phyloP scores from a whole-genome alignment of 2,888 invertebrate species.

The Cephus pygmeus region DNA sequence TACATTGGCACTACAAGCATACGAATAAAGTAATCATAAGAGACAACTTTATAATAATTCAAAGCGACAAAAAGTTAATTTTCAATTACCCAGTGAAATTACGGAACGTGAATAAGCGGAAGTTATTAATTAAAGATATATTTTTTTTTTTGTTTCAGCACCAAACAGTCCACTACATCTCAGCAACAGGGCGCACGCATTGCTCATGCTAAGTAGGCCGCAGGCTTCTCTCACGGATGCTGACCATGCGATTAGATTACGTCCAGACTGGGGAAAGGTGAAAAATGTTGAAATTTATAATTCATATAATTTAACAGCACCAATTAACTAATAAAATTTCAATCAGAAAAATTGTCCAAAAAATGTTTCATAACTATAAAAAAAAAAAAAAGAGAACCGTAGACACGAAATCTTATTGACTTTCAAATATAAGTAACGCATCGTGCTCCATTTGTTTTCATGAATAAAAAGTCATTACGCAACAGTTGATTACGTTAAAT shows the following conservation, averaged over 20 bases:
- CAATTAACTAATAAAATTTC: background rate
- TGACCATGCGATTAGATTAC: slow-evolving; percentile 71
- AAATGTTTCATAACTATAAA: background rate
- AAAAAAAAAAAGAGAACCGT: background rate
- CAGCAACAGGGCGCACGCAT: slow-evolving; percentile 74
- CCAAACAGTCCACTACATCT: slow-evolving; percentile 74
- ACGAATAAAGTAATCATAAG: background rate
- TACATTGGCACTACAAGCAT: background rate
- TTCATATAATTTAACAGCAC: background rate
- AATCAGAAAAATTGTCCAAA: background rate
- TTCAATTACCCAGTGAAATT: no score
- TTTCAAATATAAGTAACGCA: background rate
- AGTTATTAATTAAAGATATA: background rate
- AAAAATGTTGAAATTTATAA: slow-evolving; percentile 31
- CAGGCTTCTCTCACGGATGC: slow-evolving; percentile 76
- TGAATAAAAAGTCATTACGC: background rate
- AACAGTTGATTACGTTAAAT: background rate
- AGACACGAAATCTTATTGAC: background rate
- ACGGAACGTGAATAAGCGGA: background rate
- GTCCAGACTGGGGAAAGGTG: slow-evolving; percentile 78
- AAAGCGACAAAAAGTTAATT: no score
- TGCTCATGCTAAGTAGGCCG: slow-evolving; percentile 71
- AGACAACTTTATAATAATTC: background rate
- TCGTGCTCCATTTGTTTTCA: background rate
- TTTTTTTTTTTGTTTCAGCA: slow-evolving; percentile 67